Evolutionary conservation across 2,888 invertebrate species (phyloP).

Genomic region (Thera britannica): DNA sequence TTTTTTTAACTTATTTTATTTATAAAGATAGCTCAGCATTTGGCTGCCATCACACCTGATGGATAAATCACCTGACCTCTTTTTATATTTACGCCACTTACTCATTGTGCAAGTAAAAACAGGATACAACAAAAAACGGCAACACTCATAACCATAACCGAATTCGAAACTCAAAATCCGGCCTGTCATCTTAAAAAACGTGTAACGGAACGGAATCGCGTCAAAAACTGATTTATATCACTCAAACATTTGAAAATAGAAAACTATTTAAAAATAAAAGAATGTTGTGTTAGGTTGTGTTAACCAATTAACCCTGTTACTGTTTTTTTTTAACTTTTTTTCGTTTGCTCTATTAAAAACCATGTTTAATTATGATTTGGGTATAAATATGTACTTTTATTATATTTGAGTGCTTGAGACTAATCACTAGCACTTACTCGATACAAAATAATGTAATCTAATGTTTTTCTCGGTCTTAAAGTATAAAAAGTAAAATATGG

Average conservation of each 20-base stretch:
- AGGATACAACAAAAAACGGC: conserved; percentile 63
- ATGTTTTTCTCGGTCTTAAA: too few species aligned
- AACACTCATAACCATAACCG: conserved; percentile 51
- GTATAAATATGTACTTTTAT: background rate
- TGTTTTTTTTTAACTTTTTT: conserved; percentile 14
- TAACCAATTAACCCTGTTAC: conserved; percentile 68
- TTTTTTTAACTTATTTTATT: too few species aligned
- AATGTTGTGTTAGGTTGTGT: conserved; percentile 59
- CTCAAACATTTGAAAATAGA: conserved; percentile 54
- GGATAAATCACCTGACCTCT: background rate
- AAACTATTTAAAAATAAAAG: conserved; percentile 48
- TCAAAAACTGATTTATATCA: conserved; percentile 76
- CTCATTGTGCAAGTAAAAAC: conserved; percentile 37
- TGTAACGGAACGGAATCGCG: conserved; percentile 73
- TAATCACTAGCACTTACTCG: too few species aligned
- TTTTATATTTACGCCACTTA: conserved; percentile 22
- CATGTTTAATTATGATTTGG: background rate
- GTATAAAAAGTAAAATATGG: too few species aligned
- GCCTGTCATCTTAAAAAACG: conserved; percentile 73
- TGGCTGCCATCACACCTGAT: too few species aligned
- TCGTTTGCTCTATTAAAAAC: background rate
- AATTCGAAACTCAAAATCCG: conserved; percentile 74
- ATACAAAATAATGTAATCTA: too few species aligned
- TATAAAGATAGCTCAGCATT: too few species aligned
- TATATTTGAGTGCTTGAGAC: too few species aligned